Evolutionary conservation across 2,888 invertebrate species (phyloP).

Genomic region (Limnephilus auricula): DNA sequence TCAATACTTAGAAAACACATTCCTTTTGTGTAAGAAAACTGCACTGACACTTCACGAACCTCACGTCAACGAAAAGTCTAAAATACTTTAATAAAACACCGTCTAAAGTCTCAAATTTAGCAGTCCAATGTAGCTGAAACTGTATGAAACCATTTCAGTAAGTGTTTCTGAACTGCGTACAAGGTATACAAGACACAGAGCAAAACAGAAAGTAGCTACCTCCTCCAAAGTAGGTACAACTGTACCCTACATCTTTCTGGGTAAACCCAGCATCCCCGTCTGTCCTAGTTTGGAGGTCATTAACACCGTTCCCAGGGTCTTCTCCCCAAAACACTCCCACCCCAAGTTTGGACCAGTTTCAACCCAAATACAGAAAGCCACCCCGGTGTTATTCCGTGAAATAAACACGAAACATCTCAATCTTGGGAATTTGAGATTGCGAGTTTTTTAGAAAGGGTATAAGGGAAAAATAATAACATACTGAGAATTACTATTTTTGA

Average conservation of each 20-base stretch:
- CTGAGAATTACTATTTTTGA: too few species aligned
- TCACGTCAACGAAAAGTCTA: background rate
- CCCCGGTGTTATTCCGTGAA: background rate
- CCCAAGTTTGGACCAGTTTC: background rate
- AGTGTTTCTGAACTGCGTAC: background rate
- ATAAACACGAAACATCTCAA: background rate
- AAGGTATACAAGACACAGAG: background rate
- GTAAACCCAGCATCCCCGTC: background rate
- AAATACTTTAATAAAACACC: too few species aligned
- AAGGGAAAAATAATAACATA: background rate
- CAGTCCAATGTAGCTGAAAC: background rate
- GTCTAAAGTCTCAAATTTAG: background rate
- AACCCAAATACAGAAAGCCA: background rate
- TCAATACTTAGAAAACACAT: too few species aligned
- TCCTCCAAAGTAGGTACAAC: background rate
- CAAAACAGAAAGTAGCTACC: background rate
- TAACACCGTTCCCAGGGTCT: constrained; percentile 45
- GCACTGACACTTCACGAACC: too few species aligned
- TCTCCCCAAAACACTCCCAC: background rate
- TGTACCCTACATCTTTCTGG: background rate
- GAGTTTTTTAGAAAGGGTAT: background rate
- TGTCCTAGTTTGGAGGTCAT: constrained; percentile 46
- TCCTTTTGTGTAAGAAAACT: too few species aligned
- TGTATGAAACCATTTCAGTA: too few species aligned
- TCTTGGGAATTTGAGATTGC: background rate